Conservation (phyloP, 2,888 invertebrate genomes). For the Phengaris arion region DNA sequence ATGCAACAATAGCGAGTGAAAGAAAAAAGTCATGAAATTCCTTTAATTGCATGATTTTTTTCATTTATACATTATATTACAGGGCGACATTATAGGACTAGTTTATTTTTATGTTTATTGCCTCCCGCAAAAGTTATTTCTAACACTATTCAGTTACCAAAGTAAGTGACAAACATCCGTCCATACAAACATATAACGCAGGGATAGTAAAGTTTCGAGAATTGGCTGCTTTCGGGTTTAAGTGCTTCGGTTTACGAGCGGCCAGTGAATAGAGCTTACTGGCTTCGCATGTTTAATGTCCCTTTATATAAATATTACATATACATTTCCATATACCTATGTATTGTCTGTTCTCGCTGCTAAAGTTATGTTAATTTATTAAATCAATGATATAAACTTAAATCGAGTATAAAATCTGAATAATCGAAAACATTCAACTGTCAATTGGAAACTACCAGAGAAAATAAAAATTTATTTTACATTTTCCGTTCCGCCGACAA, state of each 20-base stretch:
- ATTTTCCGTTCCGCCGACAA: background rate
- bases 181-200: background rate
- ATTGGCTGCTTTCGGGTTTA: constrained; percentile 16
- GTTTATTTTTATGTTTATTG: background rate
- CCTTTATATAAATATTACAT: constrained; percentile 6
- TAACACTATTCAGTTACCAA: background rate
- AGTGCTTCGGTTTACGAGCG: constrained; percentile 6
- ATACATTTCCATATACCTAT: background rate
- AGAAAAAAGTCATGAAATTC: no score
- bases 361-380: background rate
- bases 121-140: background rate
- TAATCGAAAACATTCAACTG: background rate
- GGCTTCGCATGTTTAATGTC: constrained; percentile 3
- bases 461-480: background rate
- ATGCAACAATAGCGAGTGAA: no score
- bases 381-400: background rate
- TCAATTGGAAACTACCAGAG: background rate
- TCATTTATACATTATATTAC: background rate
- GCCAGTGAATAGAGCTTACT: background rate
- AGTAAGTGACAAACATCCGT: constrained; percentile 4
- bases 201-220: constrained; percentile 24
- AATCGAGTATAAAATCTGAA: background rate
- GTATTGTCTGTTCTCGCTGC: background rate
- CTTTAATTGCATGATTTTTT: no score
- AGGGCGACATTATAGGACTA: background rate